phyloP scores from a whole-genome alignment of 2,888 invertebrate species.

The Drosophila ustulata region DNA sequence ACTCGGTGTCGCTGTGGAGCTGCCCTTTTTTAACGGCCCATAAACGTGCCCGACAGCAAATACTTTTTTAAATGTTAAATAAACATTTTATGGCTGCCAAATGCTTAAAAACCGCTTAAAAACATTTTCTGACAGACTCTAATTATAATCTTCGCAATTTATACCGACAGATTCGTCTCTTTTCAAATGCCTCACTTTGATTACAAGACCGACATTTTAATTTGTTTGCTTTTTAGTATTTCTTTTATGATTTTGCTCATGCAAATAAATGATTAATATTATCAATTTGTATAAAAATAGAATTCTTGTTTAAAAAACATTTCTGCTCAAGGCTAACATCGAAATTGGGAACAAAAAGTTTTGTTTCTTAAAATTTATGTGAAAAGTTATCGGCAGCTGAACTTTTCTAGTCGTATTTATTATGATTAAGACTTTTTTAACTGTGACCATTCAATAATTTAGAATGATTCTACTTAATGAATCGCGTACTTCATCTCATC shows the following conservation, averaged over 20 bases:
- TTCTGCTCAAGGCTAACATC: too few relatives aligned
- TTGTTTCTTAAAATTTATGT: not conserved
- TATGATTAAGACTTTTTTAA: not conserved
- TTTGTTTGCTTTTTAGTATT: not conserved
- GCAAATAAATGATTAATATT: not conserved
- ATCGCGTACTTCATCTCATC: not conserved
- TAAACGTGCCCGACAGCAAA: constrained; percentile 71
- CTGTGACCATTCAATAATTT: not conserved
- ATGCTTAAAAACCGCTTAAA: constrained; percentile 71
- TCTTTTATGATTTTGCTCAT: not conserved
- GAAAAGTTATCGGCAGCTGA: not conserved
- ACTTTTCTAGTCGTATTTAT: not conserved
- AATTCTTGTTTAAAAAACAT: not conserved
- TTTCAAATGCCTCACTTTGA: not conserved
- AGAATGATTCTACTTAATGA: not conserved
- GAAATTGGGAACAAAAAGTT: not conserved
- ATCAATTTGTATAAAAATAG: not conserved
- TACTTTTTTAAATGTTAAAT: constrained; percentile 79
- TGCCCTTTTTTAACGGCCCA: constrained; percentile 77
- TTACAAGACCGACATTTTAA: not conserved
- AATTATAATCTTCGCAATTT: constrained; percentile 50
- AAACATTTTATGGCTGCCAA: constrained; percentile 73
- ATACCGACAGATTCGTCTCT: constrained; percentile 11
- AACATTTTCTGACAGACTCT: constrained; percentile 35
- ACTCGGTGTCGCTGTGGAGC: constrained; percentile 19